phyloP scores from a whole-genome alignment of 2,797 vertebrate genomes.

The Anabacerthia variegaticeps region DNA sequence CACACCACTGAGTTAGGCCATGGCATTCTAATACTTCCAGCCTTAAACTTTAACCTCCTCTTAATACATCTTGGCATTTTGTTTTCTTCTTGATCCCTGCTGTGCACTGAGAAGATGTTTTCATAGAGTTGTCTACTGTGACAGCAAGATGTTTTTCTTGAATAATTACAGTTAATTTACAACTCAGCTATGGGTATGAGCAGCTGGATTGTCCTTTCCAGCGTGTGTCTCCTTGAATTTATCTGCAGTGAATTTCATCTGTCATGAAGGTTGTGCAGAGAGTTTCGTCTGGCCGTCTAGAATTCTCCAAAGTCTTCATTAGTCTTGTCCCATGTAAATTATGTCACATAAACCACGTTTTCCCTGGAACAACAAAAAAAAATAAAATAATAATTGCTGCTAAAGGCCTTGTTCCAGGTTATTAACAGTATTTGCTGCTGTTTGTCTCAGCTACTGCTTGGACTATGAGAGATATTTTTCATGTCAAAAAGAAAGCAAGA shows the following conservation, averaged over 20 bases:
- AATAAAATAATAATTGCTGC: not conserved
- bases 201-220: slow-evolving; percentile 21
- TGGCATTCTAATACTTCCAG: not conserved
- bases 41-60: not conserved
- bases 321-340: not conserved
- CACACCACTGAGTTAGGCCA: not conserved
- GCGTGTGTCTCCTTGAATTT: slow-evolving; percentile 8
- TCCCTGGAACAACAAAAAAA: not conserved
- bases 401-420: not conserved
- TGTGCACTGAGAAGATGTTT: not conserved
- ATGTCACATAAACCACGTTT: not conserved
- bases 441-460: not conserved
- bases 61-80: not conserved
- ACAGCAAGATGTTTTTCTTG: slow-evolving; percentile 8
- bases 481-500: not conserved
- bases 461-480: not conserved
- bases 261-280: not conserved
- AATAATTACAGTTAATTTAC: slow-evolving; percentile 28
- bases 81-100: not conserved
- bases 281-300: not conserved
- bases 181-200: not conserved
- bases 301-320: slow-evolving; percentile 21
- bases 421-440: not conserved
- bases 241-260: not conserved
- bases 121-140: not conserved